Conservation (phyloP, 2,113 vertebrate species). For the Ciconia stormi region DNA sequence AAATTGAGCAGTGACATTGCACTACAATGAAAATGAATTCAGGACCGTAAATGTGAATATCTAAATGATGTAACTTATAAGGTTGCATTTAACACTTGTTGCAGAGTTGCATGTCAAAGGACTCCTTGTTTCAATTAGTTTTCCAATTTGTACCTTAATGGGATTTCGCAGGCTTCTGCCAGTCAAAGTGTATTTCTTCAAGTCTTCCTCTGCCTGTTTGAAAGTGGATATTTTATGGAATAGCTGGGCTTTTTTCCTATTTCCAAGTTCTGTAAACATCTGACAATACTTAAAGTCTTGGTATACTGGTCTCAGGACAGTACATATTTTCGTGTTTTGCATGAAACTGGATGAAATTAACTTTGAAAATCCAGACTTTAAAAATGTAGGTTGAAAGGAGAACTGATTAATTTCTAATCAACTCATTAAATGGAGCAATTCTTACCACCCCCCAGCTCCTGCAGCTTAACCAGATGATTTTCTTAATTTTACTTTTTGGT, state of each 20-base stretch:
- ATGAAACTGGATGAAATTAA: background rate
- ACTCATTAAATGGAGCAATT: background rate
- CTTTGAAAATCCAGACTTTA: background rate
- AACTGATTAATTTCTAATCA: background rate
- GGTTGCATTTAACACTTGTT: constrained; percentile 9
- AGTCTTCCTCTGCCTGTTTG: constrained; percentile 54
- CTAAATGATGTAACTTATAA: background rate
- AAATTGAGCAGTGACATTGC: background rate
- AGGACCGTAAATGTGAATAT: background rate
- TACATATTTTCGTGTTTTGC: background rate
- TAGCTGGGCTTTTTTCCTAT: constrained; percentile 45
- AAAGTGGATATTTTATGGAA: constrained; percentile 39
- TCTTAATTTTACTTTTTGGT: background rate
- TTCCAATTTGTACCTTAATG: constrained; percentile 69
- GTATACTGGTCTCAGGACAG: background rate
- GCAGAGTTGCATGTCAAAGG: constrained; percentile 52
- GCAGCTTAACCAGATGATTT: background rate
- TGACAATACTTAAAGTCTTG: constrained; percentile 52
- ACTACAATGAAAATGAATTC: background rate
- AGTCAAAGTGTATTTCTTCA: constrained; percentile 68
- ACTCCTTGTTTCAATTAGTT: background rate
- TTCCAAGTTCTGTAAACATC: constrained; percentile 77
- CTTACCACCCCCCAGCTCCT: background rate
- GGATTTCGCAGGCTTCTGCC: constrained; percentile 68
- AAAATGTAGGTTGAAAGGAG: background rate